These are phyloP conservation scores for Ariolimax columbianus DNA, from an alignment of 2,888 invertebrate species.

Conservation along the genomic window DNA sequence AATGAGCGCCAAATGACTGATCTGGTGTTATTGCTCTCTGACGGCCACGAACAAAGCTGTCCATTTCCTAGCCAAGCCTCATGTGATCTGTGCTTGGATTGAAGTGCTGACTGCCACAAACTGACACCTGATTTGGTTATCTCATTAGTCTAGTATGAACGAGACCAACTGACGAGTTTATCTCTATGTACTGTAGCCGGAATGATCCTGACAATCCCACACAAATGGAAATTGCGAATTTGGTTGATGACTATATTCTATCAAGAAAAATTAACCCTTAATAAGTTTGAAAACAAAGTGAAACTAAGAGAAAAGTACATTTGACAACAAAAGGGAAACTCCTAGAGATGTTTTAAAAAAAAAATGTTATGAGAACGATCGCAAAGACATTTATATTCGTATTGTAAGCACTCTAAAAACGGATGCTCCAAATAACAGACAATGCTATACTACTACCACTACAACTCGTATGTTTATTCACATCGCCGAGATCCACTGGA, in stretches of 20 bases:
- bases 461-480: too few relatives aligned
- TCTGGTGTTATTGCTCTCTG: neutral
- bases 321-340: too few relatives aligned
- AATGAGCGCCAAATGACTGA: neutral
- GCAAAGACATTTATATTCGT: too few relatives aligned
- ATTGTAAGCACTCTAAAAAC: too few relatives aligned
- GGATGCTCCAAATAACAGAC: too few relatives aligned
- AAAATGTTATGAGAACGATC: too few relatives aligned
- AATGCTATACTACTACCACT: too few relatives aligned
- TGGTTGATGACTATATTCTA: neutral
- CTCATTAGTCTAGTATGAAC: constrained; percentile 1
- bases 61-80: neutral
- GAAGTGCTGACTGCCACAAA: neutral
- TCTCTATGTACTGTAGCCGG: neutral
- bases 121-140: constrained; percentile 20
- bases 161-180: constrained; percentile 8
- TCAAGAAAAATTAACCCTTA: neutral
- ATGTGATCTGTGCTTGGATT: neutral
- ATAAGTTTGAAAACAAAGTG: too few relatives aligned
- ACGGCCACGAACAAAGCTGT: neutral
- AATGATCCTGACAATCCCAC: neutral
- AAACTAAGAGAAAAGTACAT: too few relatives aligned
- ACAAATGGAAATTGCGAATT: neutral
- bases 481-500: too few relatives aligned
- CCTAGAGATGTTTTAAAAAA: too few relatives aligned